These are phyloP conservation scores for Apogon talboti DNA, from an alignment of 2,797 vertebrate species.

Conservation along the genomic window DNA sequence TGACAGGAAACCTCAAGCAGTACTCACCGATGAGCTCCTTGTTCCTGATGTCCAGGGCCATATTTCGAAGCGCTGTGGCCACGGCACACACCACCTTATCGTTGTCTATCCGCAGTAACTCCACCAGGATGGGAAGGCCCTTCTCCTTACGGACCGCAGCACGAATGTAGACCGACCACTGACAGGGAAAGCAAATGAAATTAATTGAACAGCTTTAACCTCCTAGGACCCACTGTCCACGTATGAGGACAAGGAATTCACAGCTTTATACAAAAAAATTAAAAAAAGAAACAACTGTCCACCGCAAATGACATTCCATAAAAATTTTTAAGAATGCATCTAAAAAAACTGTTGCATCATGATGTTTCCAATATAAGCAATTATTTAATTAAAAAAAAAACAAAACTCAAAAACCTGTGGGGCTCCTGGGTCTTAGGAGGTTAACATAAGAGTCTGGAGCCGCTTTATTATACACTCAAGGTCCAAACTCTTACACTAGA, in stretches of 20 bases:
- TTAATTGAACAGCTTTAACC: neutral
- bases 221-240: too few species aligned
- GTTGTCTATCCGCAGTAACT: constrained; percentile 97
- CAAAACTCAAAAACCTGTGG: too few species aligned
- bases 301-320: too few species aligned
- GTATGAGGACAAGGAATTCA: too few species aligned
- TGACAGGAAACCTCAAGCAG: neutral
- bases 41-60: constrained; percentile 98
- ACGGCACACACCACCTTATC: constrained; percentile 98
- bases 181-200: constrained; percentile 13
- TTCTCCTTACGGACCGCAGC: constrained; percentile 90
- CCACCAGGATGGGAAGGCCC: constrained; percentile 94
- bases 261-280: too few species aligned
- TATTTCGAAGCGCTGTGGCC: constrained; percentile 96
- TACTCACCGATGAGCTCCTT: constrained; percentile 97
- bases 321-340: too few species aligned
- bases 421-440: too few species aligned
- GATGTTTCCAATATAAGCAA: too few species aligned
- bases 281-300: too few species aligned
- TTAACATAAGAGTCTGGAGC: neutral
- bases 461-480: neutral
- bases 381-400: too few species aligned
- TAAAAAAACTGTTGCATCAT: too few species aligned
- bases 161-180: constrained; percentile 98
- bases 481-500: neutral